These are phyloP conservation scores for Montipora capitata DNA, from an alignment of 92 coral and sea anemone species.

Conservation along the genomic window DNA sequence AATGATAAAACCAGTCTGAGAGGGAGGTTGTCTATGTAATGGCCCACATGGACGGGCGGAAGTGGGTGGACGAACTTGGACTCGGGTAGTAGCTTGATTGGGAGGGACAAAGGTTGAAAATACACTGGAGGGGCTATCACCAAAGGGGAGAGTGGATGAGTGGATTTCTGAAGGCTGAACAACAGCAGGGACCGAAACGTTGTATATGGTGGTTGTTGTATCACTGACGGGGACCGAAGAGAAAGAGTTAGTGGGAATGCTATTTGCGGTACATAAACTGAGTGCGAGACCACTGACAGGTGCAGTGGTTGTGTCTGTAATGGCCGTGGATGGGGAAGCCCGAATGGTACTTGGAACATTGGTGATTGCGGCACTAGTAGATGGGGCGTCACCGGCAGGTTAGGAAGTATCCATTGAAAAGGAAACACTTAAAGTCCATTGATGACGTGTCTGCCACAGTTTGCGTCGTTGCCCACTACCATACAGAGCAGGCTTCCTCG, in stretches of 20 bases:
- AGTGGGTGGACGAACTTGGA: not conserved
- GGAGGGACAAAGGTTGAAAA: not conserved
- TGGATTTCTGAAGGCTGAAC: not conserved
- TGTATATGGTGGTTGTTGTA: not conserved
- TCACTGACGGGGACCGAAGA: not conserved
- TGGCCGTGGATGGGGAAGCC: not conserved
- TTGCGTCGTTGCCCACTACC: slow-evolving; percentile 10
- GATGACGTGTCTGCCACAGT: slow-evolving; percentile 1
- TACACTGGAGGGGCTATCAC: not conserved
- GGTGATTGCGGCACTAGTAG: not conserved
- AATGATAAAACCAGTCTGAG: not conserved
- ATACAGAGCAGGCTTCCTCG: slow-evolving; percentile 8
- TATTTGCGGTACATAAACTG: too few relatives aligned
- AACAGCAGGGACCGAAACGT: not conserved
- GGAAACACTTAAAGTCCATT: not conserved
- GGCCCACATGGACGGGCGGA: not conserved
- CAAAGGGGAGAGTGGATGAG: not conserved
- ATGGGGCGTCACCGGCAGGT: not conserved
- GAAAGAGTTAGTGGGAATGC: not conserved
- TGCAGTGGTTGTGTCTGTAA: not conserved
- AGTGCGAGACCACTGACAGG: not conserved
- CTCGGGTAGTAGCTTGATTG: not conserved
- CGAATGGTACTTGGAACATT: not conserved
- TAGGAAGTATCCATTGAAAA: not conserved
- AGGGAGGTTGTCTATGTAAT: not conserved